Conservation (phyloP, 2,888 invertebrate genomes). For the Hyposoter didymator region DNA sequence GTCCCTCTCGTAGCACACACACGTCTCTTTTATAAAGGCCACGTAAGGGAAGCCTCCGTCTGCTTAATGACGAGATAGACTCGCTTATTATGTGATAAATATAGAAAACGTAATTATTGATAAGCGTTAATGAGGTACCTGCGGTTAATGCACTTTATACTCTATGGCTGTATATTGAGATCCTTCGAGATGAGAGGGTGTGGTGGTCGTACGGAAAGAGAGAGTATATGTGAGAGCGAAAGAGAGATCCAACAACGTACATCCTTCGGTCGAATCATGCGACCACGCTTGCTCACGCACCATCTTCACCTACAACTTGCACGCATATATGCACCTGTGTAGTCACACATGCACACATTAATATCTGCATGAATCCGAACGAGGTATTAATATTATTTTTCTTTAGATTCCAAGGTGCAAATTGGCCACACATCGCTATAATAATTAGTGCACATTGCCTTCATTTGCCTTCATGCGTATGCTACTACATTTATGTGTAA, state of each 20-base stretch:
- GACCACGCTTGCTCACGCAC: constrained; percentile 81
- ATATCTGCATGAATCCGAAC: constrained; percentile 32
- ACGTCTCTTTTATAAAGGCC: constrained; percentile 45
- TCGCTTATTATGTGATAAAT: constrained; percentile 81
- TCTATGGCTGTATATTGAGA: constrained; percentile 38
- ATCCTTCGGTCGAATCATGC: constrained; percentile 77
- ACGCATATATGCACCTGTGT: constrained; percentile 72
- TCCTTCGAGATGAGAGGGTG: constrained; percentile 48
- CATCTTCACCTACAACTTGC: constrained; percentile 70
- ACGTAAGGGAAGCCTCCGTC: constrained; percentile 70
- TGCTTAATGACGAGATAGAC: constrained; percentile 80
- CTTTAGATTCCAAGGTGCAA: constrained; percentile 63
- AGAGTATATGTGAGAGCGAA: background rate
- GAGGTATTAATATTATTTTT: constrained; percentile 67
- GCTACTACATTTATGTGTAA: background rate
- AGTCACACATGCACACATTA: background rate
- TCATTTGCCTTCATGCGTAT: constrained; percentile 19
- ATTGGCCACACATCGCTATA: constrained; percentile 53
- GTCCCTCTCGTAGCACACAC: constrained; percentile 69
- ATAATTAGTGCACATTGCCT: constrained; percentile 59
- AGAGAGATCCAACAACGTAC: constrained; percentile 73
- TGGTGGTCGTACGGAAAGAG: constrained; percentile 49
- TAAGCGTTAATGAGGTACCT: constrained; percentile 82
- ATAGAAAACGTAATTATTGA: constrained; percentile 82
- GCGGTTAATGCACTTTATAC: constrained; percentile 68